These are phyloP conservation scores for Lamellibrachia columna DNA, from an alignment of 2,888 invertebrate genomes.

Conservation along the genomic window DNA sequence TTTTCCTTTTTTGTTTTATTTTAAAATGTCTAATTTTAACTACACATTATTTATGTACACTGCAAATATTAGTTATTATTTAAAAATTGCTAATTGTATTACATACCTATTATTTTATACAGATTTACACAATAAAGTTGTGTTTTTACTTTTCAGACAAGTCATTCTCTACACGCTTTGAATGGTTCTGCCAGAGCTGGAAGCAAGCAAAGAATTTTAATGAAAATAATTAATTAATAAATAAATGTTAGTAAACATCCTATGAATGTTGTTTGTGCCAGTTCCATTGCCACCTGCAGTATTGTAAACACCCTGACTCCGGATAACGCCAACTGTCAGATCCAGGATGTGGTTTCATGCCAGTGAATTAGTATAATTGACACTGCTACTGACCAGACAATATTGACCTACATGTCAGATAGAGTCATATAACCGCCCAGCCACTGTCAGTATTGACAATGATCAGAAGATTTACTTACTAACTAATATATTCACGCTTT, in stretches of 20 bases:
- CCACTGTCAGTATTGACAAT: background rate
- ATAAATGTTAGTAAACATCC: background rate
- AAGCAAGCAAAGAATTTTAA: background rate
- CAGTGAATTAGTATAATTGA: background rate
- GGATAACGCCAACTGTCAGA: conserved; percentile 7
- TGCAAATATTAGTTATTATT: background rate
- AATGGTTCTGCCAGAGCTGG: background rate
- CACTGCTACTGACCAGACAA: background rate
- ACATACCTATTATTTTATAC: background rate
- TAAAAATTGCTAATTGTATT: background rate
- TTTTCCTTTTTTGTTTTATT: background rate
- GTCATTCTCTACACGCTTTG: background rate
- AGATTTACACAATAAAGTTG: background rate
- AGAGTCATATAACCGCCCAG: background rate
- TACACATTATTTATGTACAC: background rate
- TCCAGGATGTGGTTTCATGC: background rate
- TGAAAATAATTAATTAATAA: background rate
- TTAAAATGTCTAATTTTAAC: background rate
- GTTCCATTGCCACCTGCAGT: background rate
- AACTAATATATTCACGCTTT: background rate
- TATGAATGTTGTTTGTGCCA: conserved; percentile 13
- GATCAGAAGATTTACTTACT: background rate
- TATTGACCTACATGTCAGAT: background rate
- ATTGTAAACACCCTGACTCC: background rate
- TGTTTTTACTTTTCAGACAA: background rate